phyloP scores from a whole-genome alignment of 1,140 invertebrate species.

The Camponotus floridanus region DNA sequence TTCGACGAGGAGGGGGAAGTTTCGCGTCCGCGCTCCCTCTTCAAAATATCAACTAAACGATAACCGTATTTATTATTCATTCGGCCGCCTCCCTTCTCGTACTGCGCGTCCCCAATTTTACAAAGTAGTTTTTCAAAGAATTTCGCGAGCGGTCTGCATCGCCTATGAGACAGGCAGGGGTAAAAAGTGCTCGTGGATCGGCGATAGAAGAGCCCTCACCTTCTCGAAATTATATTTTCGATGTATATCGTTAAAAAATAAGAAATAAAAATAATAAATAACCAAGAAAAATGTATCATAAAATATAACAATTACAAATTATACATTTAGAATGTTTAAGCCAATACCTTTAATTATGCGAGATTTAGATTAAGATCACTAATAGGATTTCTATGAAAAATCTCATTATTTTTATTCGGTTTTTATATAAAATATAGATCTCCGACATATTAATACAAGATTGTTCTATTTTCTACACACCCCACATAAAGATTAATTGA shows the following conservation, averaged over 20 bases:
- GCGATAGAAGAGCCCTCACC: conserved; percentile 3
- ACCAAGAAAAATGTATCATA: neutral
- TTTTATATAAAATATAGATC: neutral
- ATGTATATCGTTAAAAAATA: conserved; percentile 28
- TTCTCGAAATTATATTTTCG: conserved; percentile 28
- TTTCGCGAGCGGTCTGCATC: conserved; percentile 72
- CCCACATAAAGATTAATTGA: neutral
- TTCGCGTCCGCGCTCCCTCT: conserved; percentile 72
- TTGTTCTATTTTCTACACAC: neutral
- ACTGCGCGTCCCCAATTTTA: conserved; percentile 80
- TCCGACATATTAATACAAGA: neutral
- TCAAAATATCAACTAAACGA: conserved; percentile 86
- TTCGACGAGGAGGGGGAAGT: conserved; percentile 40
- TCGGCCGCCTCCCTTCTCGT: conserved; percentile 74
- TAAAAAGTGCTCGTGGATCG: conserved; percentile 33
- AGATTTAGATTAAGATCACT: neutral
- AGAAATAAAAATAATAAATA: neutral
- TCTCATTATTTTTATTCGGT: neutral
- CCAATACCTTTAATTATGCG: neutral
- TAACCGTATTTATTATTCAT: conserved; percentile 86
- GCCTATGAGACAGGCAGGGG: conserved; percentile 53
- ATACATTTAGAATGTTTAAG: neutral
- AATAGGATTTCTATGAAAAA: too few relatives aligned
- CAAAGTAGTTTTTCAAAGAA: conserved; percentile 84
- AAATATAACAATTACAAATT: conserved; percentile 2